A percentile compares a stretch with the other conserved stretches of the same genome.
Evolutionary conservation across 2,797 vertebrate species (phyloP).

Genomic region (Poeciliopsis gracilis): DNA sequence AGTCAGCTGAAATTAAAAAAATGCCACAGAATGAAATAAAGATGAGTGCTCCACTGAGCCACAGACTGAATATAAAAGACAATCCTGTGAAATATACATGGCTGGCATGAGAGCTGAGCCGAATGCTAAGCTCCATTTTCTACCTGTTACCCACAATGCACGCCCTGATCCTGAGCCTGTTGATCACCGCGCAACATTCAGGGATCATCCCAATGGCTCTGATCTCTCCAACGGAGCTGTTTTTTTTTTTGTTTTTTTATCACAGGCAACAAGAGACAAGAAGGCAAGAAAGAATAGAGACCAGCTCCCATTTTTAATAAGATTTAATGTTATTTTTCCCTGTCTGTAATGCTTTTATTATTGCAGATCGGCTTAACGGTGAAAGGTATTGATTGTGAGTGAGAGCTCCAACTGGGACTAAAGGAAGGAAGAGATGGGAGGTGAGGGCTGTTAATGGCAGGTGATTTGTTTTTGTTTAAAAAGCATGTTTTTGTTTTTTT

Average conservation of each 20-base stretch:
- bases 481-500: slow-evolving; percentile 14
- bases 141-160: slow-evolving; percentile 67
- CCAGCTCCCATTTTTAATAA: slow-evolving; percentile 79
- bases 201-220: slow-evolving; percentile 62
- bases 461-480: slow-evolving; percentile 58
- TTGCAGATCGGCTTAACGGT: slow-evolving; percentile 80
- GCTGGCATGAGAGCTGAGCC: slow-evolving; percentile 61
- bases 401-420: slow-evolving; percentile 54
- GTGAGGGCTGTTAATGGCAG: slow-evolving; percentile 51
- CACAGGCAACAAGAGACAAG: slow-evolving; percentile 72
- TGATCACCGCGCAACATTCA: slow-evolving; percentile 65
- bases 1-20: slow-evolving; percentile 79
- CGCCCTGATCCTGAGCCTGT: slow-evolving; percentile 54
- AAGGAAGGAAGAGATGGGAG: slow-evolving; percentile 54
- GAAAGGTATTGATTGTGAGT: slow-evolving; percentile 82
- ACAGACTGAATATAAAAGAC: slow-evolving; percentile 80
- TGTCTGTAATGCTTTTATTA: slow-evolving; percentile 84
- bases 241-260: slow-evolving; percentile 33
- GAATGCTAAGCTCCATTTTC: slow-evolving; percentile 76
- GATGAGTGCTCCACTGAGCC: slow-evolving; percentile 78
- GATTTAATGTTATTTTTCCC: slow-evolving; percentile 75
- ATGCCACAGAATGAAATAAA: slow-evolving; percentile 83
- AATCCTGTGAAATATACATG: slow-evolving; percentile 82
- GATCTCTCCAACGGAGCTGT: slow-evolving; percentile 36
- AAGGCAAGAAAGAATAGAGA: slow-evolving; percentile 57